These are phyloP conservation scores for Copidosoma aretas DNA, from an alignment of 2,888 invertebrate species.

Conservation along the genomic window DNA sequence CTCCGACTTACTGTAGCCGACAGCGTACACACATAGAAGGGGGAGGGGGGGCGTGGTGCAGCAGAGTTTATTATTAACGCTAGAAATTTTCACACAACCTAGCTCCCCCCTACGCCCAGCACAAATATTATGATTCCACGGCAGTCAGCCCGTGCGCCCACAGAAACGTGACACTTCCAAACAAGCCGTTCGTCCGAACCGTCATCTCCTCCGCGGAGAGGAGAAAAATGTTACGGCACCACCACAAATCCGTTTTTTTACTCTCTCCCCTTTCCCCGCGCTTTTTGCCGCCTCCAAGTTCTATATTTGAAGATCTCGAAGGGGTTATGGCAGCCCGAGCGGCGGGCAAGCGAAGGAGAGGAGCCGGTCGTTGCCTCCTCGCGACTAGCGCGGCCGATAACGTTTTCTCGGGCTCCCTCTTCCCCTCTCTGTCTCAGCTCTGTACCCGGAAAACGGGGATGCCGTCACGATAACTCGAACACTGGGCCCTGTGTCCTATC, in stretches of 20 bases:
- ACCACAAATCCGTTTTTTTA: conserved; percentile 27
- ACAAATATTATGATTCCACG: conserved; percentile 36
- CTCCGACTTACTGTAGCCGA: too few species aligned
- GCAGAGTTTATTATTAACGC: conserved; percentile 1
- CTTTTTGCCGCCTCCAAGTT: conserved; percentile 22
- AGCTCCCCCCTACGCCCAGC: neutral
- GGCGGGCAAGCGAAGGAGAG: too few species aligned
- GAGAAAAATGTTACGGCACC: conserved; percentile 32
- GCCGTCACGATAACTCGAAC: conserved; percentile 6
- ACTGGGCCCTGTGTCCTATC: neutral
- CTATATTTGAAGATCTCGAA: conserved; percentile 38
- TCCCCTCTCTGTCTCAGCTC: neutral
- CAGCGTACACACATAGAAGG: too few species aligned
- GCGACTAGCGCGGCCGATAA: conserved; percentile 12
- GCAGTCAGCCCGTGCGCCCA: neutral
- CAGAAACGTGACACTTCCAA: conserved; percentile 33
- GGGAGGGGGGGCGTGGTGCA: too few species aligned
- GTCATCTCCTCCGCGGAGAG: conserved; percentile 1
- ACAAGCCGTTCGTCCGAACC: conserved; percentile 34
- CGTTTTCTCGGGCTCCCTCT: conserved; percentile 1
- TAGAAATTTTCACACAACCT: conserved; percentile 19
- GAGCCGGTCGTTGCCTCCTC: conserved; percentile 28
- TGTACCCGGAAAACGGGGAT: conserved; percentile 18
- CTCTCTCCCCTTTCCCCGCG: neutral
- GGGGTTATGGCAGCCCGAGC: conserved; percentile 25